Conservation (phyloP, 1,140 invertebrate species). For the Callitettix versicolor region DNA sequence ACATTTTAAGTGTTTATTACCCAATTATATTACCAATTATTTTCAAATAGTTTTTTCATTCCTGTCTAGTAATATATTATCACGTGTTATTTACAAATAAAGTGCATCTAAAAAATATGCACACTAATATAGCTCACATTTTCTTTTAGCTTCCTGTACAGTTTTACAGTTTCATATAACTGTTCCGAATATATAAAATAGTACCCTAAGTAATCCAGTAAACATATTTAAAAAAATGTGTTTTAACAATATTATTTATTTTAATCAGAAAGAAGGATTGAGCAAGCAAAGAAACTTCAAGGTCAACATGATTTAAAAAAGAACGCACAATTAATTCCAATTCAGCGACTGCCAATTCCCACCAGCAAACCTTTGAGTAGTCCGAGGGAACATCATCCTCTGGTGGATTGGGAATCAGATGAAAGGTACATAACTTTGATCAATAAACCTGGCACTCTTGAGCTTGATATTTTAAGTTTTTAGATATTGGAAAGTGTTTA, state of each 20-base stretch:
- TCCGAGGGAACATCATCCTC: conserved; percentile 42
- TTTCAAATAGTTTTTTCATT: too few species aligned
- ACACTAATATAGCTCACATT: not conserved
- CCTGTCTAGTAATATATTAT: too few species aligned
- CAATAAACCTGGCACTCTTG: too few species aligned
- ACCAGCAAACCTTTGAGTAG: conserved; percentile 33
- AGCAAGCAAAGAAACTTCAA: conserved; percentile 44
- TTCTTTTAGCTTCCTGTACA: not conserved
- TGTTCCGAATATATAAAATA: too few species aligned
- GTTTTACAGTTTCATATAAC: conserved; percentile 3
- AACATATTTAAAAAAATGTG: too few species aligned
- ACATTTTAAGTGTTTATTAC: too few species aligned
- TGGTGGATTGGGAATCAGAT: conserved; percentile 46
- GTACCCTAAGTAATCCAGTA: too few species aligned
- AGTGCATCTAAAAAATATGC: not conserved
- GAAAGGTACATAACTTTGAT: conserved; percentile 37
- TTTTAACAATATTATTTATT: too few species aligned
- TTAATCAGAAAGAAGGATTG: conserved; percentile 44
- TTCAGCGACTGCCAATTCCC: conserved; percentile 43
- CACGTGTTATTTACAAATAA: too few species aligned
- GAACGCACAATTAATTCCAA: conserved; percentile 38
- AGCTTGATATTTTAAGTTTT: too few species aligned
- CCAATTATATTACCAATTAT: too few species aligned
- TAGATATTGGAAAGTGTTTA: too few species aligned
- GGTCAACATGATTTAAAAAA: conserved; percentile 43